Evolutionary conservation across 2,888 invertebrate species (phyloP), one percentile per base, ranked within the genome.

Genomic region (Cacoxenus indagator): DNA sequence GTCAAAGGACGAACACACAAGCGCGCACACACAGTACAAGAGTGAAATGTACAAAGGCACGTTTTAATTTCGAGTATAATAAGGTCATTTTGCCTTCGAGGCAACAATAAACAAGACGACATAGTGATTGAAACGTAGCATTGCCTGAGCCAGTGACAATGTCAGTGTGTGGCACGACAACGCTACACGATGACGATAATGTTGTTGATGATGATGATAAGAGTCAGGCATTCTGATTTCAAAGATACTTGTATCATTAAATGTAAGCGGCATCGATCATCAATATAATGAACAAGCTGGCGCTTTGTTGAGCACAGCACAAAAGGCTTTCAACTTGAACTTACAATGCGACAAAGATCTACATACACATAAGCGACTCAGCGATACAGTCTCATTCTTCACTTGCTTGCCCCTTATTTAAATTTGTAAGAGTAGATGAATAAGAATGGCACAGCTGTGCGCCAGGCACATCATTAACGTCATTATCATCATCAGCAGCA

Each of bases 271-370:
- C 43, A 22, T 27, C 48, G 51, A 48, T 14, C 61, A 61, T 61
- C 67, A 59, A 51, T 67, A 61, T 67, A 51, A 61, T 67, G 67
- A 67, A 62, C 62, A 57, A 27, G 43, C n/a, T 6, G 27, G 14
- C 5, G 26, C 55, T 55, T 27, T 55, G 27, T 55, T 51, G 51
- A 11, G n/a, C 43, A 65, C 55, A 62, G 37, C 67, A 67, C 54
- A 62, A 67, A 62, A 62, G 62, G 54, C 67, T 67, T 67, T 67
- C 67, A 62, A 67, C 67, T 67, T 67, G 67, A 67, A 67, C 67
- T 62, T 62, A 43, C 37, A 43, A 43, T 43, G 59, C 59, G 59
- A 9, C n/a, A n/a, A n/a, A n/a, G n/a, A n/a, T n/a, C 48, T n/a
- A 8, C 9, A 48, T 48, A 24, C 27, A 4, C 55, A 55, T 27